These are phyloP conservation scores for Apocheima hispidaria DNA, from an alignment of 2,888 invertebrate species.

Conservation along the genomic window DNA sequence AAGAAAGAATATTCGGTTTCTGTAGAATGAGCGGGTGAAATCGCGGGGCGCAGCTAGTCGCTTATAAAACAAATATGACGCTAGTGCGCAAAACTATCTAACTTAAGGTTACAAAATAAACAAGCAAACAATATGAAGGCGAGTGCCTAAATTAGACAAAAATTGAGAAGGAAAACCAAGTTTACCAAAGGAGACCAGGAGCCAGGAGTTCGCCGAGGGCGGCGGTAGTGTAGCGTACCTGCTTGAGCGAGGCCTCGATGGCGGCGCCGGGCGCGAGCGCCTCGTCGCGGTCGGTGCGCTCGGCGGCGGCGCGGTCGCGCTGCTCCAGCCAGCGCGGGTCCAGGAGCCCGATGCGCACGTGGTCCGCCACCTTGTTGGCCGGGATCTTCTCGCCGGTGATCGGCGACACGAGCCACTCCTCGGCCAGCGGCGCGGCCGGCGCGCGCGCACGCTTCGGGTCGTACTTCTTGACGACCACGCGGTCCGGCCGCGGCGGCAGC, in stretches of 20 bases:
- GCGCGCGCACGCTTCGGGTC: slow-evolving; percentile 92
- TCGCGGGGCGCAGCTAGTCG: too few species aligned
- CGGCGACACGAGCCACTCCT: slow-evolving; percentile 98
- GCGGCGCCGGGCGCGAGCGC: slow-evolving; percentile 89
- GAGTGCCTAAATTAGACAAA: too few species aligned
- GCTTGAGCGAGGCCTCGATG: slow-evolving; percentile 98
- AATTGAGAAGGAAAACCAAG: too few species aligned
- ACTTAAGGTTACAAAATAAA: too few species aligned
- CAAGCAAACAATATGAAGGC: too few species aligned
- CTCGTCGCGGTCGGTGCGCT: slow-evolving; percentile 93
- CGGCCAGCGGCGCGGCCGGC: slow-evolving; percentile 87
- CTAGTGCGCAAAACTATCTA: too few species aligned
- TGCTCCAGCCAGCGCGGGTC: slow-evolving; percentile 99
- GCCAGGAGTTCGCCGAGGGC: not conserved
- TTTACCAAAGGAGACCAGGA: too few species aligned
- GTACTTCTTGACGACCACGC: slow-evolving; percentile 98
- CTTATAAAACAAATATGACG: too few species aligned
- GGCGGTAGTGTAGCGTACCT: slow-evolving; percentile 62
- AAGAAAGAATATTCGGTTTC: not conserved
- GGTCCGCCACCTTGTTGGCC: slow-evolving; percentile 97
- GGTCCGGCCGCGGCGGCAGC: slow-evolving; percentile 94
- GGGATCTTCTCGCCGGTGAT: slow-evolving; percentile 99
- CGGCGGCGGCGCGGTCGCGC: slow-evolving; percentile 96
- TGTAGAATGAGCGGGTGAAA: too few species aligned
- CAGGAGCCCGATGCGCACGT: slow-evolving; percentile 97